These are phyloP conservation scores for Cataglyphis albicans DNA, from an alignment of 2,888 invertebrate species.

Conservation along the genomic window DNA sequence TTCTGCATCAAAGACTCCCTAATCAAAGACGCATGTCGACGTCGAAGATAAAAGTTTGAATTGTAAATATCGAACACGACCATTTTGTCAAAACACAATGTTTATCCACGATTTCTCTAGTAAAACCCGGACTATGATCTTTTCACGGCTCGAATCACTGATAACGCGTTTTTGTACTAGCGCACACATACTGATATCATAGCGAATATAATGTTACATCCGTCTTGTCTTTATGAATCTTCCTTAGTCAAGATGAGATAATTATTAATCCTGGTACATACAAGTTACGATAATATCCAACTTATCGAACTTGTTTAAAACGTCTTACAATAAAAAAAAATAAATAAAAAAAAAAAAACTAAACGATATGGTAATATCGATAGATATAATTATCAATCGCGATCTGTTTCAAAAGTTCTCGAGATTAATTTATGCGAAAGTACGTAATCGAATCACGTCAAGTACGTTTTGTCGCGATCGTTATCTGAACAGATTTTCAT, in stretches of 20 bases:
- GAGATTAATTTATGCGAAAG: neutral
- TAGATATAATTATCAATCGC: too few species aligned
- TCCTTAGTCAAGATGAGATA: neutral
- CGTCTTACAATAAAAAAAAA: neutral
- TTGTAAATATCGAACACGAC: neutral
- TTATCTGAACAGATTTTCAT: neutral
- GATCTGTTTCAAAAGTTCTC: too few species aligned
- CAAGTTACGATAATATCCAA: slow-evolving; percentile 8
- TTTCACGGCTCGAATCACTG: slow-evolving; percentile 18
- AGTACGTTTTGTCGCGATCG: neutral
- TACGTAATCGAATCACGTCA: neutral
- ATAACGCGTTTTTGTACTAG: slow-evolving; percentile 2
- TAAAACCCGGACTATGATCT: neutral
- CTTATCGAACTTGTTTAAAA: neutral
- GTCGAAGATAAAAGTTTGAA: neutral
- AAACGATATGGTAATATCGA: too few species aligned
- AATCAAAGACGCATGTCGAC: neutral
- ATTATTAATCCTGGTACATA: neutral
- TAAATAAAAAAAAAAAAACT: too few species aligned
- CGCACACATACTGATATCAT: slow-evolving; percentile 12
- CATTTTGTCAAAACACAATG: neutral
- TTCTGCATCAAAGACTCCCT: neutral
- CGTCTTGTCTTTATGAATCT: neutral
- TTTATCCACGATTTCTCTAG: neutral
- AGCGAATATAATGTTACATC: neutral